Conservation (phyloP, 2,888 invertebrate genomes). For the Silvanus unidentatus region DNA sequence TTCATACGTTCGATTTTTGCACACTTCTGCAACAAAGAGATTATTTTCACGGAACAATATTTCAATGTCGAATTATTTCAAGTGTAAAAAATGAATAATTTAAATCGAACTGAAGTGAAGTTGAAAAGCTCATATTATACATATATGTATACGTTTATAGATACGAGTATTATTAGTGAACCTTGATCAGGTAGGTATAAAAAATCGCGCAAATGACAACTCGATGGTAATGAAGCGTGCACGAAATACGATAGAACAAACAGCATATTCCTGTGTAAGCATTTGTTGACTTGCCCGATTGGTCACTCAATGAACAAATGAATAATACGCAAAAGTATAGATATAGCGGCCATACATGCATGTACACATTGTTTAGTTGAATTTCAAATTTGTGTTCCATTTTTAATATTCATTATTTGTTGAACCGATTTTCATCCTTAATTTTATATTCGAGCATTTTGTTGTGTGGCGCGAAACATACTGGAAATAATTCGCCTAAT, state of each 20-base stretch:
- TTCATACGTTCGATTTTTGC: no score
- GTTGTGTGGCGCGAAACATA: no score
- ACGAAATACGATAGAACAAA: conserved; percentile 4
- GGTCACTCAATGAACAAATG: conserved; percentile 24
- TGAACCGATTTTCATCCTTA: no score
- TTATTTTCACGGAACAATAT: background rate
- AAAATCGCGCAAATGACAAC: conserved; percentile 15
- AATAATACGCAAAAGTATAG: conserved; percentile 16
- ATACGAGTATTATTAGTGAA: conserved; percentile 5
- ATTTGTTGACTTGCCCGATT: conserved; percentile 14
- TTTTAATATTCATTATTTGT: no score
- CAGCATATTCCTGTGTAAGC: conserved; percentile 1
- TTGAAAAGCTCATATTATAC: no score
- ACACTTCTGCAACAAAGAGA: no score
- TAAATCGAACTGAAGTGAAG: no score
- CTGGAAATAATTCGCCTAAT: no score
- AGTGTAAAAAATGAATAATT: conserved; percentile 4
- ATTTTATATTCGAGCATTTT: no score
- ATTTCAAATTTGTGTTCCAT: no score
- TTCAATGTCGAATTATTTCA: conserved; percentile 8
- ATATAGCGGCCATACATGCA: conserved; percentile 22
- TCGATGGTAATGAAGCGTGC: conserved; percentile 6
- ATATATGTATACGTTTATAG: no score
- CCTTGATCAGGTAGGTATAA: conserved; percentile 25
- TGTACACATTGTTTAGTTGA: conserved; percentile 22